These are phyloP conservation scores for Sebastes steindachneri DNA, from an alignment of 2,797 vertebrate genomes.

Conservation along the genomic window DNA sequence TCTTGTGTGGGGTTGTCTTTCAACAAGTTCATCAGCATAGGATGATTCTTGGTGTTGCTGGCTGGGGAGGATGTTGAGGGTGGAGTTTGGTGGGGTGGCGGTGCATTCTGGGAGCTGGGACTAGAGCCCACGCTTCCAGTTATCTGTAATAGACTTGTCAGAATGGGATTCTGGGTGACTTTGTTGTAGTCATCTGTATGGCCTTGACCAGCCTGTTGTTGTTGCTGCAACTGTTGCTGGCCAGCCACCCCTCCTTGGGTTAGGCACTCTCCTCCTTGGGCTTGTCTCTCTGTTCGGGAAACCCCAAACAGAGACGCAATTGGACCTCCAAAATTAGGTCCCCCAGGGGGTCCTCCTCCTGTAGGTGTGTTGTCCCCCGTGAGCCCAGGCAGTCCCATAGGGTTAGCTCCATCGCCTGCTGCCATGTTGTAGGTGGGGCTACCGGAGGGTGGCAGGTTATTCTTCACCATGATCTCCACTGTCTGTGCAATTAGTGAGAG, in stretches of 20 bases:
- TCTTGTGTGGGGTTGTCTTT: constrained; percentile 98
- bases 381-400: constrained; percentile 90
- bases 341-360: constrained; percentile 70
- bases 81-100: constrained; percentile 92
- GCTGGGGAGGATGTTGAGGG: constrained; percentile 96
- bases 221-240: constrained; percentile 79
- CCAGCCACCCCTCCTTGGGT: constrained; percentile 67
- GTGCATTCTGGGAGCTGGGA: constrained; percentile 90
- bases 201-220: constrained; percentile 76
- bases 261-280: constrained; percentile 75
- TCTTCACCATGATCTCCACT: constrained; percentile 98
- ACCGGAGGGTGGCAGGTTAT: constrained; percentile 94
- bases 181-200: constrained; percentile 96
- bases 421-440: constrained; percentile 97
- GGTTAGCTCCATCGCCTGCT: constrained; percentile 83
- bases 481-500: constrained; percentile 97
- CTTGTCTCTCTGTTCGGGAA: constrained; percentile 83
- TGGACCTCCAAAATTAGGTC: constrained; percentile 88
- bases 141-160: constrained; percentile 97
- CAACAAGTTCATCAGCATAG: constrained; percentile 98
- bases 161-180: constrained; percentile 98
- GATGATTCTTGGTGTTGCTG: constrained; percentile 99
- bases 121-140: constrained; percentile 95
- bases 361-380: constrained; percentile 88
- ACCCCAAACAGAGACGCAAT: constrained; percentile 92